Base-by-base conservation (phyloP, 2,797 vertebrate species). In the Staurois parvus region DNA sequence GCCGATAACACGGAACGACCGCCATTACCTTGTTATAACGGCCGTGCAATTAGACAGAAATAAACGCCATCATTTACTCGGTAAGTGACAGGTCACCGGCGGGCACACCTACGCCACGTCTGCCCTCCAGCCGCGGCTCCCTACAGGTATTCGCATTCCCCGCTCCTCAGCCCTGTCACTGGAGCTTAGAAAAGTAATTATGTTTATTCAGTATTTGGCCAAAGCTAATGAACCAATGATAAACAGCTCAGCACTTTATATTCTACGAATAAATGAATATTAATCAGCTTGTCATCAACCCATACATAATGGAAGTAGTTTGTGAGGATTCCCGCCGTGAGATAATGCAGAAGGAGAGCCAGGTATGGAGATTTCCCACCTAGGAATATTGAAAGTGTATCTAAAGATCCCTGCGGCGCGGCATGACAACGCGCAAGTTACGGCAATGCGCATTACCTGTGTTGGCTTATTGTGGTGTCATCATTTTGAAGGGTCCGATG, bases 161-260 rank as follows among this genome's bases (percentile, higher is more conserved):
- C 17, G n/a, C 85, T 90, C 88, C 75, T 81, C 79, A 90, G 83
- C 83, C 80, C 81, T 90, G 89, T 90, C 90, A 89, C 72, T 24
- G 79, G 82, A 87, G 84, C 90, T 91, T 92, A 82, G 89, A 88
- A 87, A 88, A 89, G 87, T 91, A 90, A 94, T 93, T 92, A 90
- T 7, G 40, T 92, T 92, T 89, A 90, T 89, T 88, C 75, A 87
- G 89, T 92, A 92, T 93, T 94, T 92, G 92, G 92, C 91, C 88
- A 90, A 91, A 92, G 90, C 89, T 92, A 94, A 94, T 91, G 92
- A 93, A 92, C 89, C 91, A 88, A 74, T 77, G 89, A 91, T 88
- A 92, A 94, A 93, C 93, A 93, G 87, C 92, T 91, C 91, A 91
- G 89, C 84, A 0, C 90, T 92, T 91, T 89, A 89, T 88, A 87